Percentiles rank a stretch among this genome's conserved stretches.
Conservation (phyloP, 35 echinoderm and acorn worm genomes). For the Apostichopus japonicus region DNA sequence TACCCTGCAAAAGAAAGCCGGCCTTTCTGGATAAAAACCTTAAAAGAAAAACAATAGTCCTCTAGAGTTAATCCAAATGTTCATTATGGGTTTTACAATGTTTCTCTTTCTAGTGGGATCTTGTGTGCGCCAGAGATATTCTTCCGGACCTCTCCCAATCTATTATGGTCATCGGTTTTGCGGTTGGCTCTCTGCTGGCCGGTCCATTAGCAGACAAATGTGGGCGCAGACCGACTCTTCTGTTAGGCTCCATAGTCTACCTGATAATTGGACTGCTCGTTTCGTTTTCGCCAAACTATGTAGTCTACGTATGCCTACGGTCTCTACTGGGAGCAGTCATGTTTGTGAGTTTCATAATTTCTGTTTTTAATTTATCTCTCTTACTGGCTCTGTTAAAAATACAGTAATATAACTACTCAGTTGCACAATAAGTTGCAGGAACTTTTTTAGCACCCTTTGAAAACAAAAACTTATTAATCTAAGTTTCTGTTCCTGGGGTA, state of each 20-base stretch:
- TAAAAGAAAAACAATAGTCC: too few relatives aligned
- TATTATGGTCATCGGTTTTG: neutral
- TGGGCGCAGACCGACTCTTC: neutral
- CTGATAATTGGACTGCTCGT: neutral
- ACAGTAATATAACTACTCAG: too few relatives aligned
- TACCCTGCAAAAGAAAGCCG: too few relatives aligned
- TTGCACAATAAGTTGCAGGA: too few relatives aligned
- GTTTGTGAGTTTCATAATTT: neutral
- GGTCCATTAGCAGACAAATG: neutral
- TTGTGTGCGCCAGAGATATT: constrained; percentile 9
- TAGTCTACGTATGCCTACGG: neutral
- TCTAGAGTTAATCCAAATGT: too few relatives aligned
- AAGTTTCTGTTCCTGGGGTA: too few relatives aligned
- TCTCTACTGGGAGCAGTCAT: neutral
- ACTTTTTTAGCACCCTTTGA: too few relatives aligned
- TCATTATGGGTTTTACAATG: too few relatives aligned
- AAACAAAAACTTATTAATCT: too few relatives aligned
- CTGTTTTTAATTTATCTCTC: too few relatives aligned
- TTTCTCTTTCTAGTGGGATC: neutral
- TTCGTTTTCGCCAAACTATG: neutral
- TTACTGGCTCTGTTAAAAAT: too few relatives aligned
- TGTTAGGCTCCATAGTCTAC: neutral
- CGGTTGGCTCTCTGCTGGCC: neutral
- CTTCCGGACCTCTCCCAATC: constrained; percentile 1
- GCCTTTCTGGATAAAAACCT: too few relatives aligned